phyloP scores from a whole-genome alignment of 2,888 invertebrate genomes.

The Clitarchus hookeri region DNA sequence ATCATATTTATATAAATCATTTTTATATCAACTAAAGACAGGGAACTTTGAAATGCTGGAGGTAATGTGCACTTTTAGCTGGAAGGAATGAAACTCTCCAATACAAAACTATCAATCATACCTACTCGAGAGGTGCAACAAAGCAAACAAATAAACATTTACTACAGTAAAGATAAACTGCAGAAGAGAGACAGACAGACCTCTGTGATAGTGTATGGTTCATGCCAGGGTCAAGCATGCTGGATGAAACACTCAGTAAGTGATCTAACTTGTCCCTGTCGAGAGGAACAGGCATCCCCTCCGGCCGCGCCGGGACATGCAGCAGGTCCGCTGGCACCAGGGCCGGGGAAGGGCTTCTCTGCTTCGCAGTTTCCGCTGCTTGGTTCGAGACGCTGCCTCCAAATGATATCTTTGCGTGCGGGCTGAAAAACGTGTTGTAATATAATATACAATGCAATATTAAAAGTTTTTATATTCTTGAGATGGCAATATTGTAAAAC shows the following conservation, averaged over 20 bases:
- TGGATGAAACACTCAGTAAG: conserved; percentile 49
- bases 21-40: no score
- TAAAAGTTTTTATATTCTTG: no score
- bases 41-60: no score
- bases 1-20: no score
- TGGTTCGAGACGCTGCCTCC: conserved; percentile 46
- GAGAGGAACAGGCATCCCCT: conserved; percentile 53
- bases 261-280: conserved; percentile 54
- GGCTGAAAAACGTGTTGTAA: conserved; percentile 50
- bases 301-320: conserved; percentile 44
- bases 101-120: no score
- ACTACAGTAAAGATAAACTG: conserved; percentile 44
- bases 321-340: conserved; percentile 31
- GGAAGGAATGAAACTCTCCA: no score
- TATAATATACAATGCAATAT: no score
- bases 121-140: no score
- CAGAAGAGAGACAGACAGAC: conserved; percentile 43
- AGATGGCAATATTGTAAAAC: no score
- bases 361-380: conserved; percentile 46
- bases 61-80: no score
- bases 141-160: conserved; percentile 3
- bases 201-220: conserved; percentile 41
- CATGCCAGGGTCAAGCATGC: conserved; percentile 30
- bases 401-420: conserved; percentile 62
- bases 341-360: not conserved